Evolutionary conservation across 2,888 invertebrate species (phyloP).

Genomic region (Drosophila diplacantha): DNA sequence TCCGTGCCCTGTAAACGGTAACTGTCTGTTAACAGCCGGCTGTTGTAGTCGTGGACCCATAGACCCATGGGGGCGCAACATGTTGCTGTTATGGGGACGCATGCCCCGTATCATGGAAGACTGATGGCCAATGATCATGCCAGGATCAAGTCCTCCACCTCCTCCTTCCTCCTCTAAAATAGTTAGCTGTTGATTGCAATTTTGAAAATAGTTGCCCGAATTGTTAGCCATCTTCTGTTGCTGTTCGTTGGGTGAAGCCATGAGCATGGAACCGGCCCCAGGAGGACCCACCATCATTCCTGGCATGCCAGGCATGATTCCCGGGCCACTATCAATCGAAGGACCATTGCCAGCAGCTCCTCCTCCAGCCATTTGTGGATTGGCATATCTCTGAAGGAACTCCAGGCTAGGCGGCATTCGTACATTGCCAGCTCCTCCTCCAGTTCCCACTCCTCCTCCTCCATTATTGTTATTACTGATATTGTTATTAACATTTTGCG

Average conservation of each 20-base stretch:
- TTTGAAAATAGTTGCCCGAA: conserved; percentile 71
- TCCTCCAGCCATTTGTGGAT: conserved; percentile 81
- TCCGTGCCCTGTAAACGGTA: conserved; percentile 47
- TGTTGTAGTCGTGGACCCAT: conserved; percentile 60
- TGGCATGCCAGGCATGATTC: conserved; percentile 25
- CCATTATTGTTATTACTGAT: conserved; percentile 74
- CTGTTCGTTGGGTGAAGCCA: conserved; percentile 54
- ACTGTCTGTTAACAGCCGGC: conserved; percentile 49
- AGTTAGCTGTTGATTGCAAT: conserved; percentile 75
- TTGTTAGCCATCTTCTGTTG: conserved; percentile 50
- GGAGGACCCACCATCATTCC: conserved; percentile 32
- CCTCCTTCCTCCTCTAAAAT: conserved; percentile 71
- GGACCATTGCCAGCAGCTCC: conserved; percentile 40
- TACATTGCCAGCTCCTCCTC: conserved; percentile 78
- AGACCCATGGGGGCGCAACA: conserved; percentile 78
- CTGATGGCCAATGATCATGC: conserved; percentile 61
- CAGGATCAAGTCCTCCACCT: conserved; percentile 59
- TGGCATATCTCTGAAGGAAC: conserved; percentile 91
- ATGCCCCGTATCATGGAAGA: conserved; percentile 78
- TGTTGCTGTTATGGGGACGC: conserved; percentile 76
- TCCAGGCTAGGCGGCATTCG: conserved; percentile 92
- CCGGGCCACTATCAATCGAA: conserved; percentile 23
- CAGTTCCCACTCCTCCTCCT: conserved; percentile 1
- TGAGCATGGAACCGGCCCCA: conserved; percentile 42
- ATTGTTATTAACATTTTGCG: conserved; percentile 82